These are phyloP conservation scores for Phyto melanocephala DNA, from an alignment of 2,888 invertebrate species.

Conservation along the genomic window DNA sequence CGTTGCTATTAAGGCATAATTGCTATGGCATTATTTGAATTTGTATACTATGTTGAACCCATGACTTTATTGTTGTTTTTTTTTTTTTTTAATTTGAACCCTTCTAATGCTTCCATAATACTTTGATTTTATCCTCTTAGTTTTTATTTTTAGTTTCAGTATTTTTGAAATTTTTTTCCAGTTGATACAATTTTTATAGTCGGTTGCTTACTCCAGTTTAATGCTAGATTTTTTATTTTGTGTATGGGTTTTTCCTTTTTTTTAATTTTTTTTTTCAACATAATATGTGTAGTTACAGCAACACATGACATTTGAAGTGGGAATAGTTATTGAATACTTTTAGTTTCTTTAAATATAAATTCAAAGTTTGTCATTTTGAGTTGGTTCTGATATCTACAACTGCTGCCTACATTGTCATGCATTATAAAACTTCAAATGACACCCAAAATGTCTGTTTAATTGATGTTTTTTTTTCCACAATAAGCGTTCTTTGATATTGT, in stretches of 20 bases:
- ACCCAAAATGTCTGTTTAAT: too few relatives aligned
- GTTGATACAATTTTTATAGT: not conserved
- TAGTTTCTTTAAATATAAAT: too few relatives aligned
- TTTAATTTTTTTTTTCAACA: too few relatives aligned
- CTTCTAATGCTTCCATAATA: not conserved
- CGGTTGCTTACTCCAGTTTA: not conserved
- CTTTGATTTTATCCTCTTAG: slow-evolving; percentile 12
- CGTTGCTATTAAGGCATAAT: too few relatives aligned
- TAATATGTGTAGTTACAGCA: not conserved
- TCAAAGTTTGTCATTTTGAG: not conserved
- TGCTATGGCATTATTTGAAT: too few relatives aligned
- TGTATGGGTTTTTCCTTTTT: not conserved
- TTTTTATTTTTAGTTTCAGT: not conserved
- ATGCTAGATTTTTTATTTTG: not conserved
- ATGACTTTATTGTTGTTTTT: too few relatives aligned
- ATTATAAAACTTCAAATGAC: not conserved
- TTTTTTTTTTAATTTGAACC: too few relatives aligned
- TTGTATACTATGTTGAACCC: too few relatives aligned
- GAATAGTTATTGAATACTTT: slow-evolving; percentile 30
- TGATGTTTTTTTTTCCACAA: too few relatives aligned
- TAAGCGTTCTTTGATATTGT: too few relatives aligned
- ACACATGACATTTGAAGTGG: slow-evolving; percentile 22
- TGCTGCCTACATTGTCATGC: not conserved
- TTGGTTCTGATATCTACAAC: not conserved
- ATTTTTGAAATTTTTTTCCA: not conserved